A percentile compares a stretch with the other conserved stretches of the same genome.
Evolutionary conservation across 2,888 invertebrate species (phyloP).

Genomic region (Limnephilus marmoratus): DNA sequence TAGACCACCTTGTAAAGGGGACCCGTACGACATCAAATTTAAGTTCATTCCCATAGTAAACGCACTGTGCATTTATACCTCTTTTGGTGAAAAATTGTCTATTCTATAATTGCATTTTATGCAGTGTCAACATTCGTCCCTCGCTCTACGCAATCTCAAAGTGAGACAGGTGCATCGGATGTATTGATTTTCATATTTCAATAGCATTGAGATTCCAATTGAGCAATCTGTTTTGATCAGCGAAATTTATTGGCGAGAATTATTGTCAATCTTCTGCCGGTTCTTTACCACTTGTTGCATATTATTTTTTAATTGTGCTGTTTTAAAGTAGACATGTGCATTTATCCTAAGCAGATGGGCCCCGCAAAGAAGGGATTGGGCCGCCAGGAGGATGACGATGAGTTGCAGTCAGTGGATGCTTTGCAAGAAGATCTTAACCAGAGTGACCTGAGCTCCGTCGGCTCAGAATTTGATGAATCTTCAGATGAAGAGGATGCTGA

Average conservation of each 20-base stretch:
- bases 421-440: constrained; percentile 66
- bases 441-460: constrained; percentile 52
- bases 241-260: background rate
- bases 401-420: constrained; percentile 63
- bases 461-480: constrained; percentile 51
- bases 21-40: background rate
- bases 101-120: background rate
- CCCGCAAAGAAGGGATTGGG: background rate
- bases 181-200: background rate
- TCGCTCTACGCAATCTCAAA: background rate
- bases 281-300: background rate
- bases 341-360: background rate
- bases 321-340: background rate
- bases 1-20: background rate
- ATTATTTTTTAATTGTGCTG: background rate
- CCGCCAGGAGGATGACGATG: background rate
- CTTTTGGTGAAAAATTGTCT: background rate
- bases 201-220: background rate
- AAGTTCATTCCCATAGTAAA: background rate
- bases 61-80: background rate
- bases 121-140: background rate
- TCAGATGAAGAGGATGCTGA: background rate
- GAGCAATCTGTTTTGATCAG: background rate
- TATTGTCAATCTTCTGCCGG: background rate
- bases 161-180: background rate